Evolutionary conservation across 2,113 vertebrate species (phyloP).

Genomic region (Lophochroa leadbeateri): DNA sequence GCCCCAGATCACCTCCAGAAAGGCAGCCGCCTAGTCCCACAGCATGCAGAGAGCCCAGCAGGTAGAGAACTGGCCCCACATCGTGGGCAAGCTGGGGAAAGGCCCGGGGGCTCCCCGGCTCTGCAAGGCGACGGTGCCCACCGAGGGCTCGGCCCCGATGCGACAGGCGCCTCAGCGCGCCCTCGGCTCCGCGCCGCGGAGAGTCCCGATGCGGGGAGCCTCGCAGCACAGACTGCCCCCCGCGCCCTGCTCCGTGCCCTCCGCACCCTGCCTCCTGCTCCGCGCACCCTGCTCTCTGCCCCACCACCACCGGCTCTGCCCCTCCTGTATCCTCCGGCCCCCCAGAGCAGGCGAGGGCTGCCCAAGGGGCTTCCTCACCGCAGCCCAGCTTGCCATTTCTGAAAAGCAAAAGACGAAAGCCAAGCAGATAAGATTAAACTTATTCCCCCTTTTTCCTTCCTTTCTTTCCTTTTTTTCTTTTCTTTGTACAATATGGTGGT

Average conservation of each 20-base stretch:
- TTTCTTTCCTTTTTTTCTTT: background rate
- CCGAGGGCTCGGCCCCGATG: background rate
- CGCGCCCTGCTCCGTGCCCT: background rate
- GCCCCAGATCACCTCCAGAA: background rate
- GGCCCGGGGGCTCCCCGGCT: background rate
- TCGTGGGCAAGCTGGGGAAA: background rate
- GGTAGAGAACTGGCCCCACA: background rate
- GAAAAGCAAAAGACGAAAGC: background rate
- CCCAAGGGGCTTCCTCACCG: background rate
- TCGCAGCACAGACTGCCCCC: background rate
- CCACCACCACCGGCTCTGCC: background rate
- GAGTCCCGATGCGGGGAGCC: background rate
- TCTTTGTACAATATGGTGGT: background rate
- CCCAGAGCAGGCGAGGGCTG: background rate
- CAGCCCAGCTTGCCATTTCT: background rate
- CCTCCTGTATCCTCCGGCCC: background rate
- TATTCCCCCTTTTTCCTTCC: accelerated
- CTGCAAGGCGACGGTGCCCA: background rate
- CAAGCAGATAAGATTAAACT: background rate
- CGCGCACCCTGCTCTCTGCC: background rate
- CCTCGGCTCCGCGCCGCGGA: background rate
- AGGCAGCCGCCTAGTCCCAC: background rate
- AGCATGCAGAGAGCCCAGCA: background rate
- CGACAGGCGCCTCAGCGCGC: background rate
- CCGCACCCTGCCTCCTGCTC: background rate